phyloP scores from a whole-genome alignment of 1,140 invertebrate species.

The Sarcophaga bullata region DNA sequence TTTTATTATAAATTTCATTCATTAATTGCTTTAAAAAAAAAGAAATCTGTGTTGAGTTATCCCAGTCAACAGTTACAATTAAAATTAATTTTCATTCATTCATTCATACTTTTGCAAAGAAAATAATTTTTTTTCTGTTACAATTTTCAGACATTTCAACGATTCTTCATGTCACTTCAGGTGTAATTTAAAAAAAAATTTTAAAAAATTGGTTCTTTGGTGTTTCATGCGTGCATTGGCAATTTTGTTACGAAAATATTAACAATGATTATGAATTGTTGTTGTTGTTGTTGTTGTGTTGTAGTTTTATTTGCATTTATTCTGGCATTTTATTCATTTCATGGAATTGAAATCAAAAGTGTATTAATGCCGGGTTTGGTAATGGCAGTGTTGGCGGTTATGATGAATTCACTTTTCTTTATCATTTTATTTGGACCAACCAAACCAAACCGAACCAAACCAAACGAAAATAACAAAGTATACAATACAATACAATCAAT shows the following conservation, averaged over 20 bases:
- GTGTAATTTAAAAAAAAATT: neutral
- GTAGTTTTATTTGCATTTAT: neutral
- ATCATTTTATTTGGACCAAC: neutral
- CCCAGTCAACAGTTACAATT: neutral
- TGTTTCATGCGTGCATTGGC: constrained; percentile 24
- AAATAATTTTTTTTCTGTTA: neutral
- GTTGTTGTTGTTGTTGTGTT: neutral
- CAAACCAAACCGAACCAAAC: too few species aligned
- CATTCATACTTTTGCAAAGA: neutral
- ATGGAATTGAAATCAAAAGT: constrained; percentile 37
- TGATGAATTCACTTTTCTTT: neutral
- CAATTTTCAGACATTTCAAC: neutral
- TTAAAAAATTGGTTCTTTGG: neutral
- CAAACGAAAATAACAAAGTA: neutral
- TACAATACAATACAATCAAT: neutral
- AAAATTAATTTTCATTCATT: neutral
- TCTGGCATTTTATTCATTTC: neutral
- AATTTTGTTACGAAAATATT: constrained; percentile 20
- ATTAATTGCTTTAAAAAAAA: constrained; percentile 13
- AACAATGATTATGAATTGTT: constrained; percentile 22
- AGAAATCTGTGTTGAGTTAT: neutral
- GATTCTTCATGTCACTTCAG: neutral
- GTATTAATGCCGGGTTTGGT: neutral
- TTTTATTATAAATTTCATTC: neutral
- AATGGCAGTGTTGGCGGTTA: neutral